A percentile compares a stretch with the other conserved stretches of the same genome.
Conservation (phyloP, 2,797 vertebrate species). For the Coendou prehensilis region DNA sequence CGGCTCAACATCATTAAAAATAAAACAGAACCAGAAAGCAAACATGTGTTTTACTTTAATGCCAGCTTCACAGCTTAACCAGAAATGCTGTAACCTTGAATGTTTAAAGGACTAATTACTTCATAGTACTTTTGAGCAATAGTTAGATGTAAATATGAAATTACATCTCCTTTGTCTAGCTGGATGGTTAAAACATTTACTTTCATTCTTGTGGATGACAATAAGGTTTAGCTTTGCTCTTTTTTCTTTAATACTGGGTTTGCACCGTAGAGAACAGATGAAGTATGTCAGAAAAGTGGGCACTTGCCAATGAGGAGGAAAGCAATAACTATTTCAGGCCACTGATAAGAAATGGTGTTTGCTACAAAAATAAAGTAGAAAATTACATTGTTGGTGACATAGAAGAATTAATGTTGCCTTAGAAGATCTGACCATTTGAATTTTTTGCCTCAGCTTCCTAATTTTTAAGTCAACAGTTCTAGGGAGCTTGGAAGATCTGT, state of each 20-base stretch:
- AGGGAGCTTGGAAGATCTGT: not conserved
- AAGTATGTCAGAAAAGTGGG: slow-evolving; percentile 25
- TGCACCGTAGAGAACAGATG: slow-evolving; percentile 35
- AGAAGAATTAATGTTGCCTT: slow-evolving; percentile 6
- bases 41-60: slow-evolving; percentile 65
- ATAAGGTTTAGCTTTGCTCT: slow-evolving; percentile 66
- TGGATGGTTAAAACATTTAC: not conserved
- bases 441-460: not conserved
- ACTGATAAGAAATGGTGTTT: slow-evolving; percentile 26
- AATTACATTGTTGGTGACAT: not conserved
- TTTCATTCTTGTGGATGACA: not conserved
- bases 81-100: slow-evolving; percentile 59
- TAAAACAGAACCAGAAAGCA: slow-evolving; percentile 64
- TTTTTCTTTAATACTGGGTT: slow-evolving; percentile 30
- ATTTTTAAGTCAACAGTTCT: slow-evolving; percentile 6
- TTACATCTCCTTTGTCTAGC: not conserved
- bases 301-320: not conserved
- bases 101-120: slow-evolving; percentile 57
- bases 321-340: not conserved
- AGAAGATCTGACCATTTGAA: not conserved
- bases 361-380: slow-evolving; percentile 32
- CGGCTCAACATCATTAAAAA: slow-evolving; percentile 46
- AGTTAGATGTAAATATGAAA: slow-evolving; percentile 52
- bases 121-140: slow-evolving; percentile 48
- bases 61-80: slow-evolving; percentile 31